Base-by-base conservation (phyloP, 2,888 invertebrate species). In the Lampropteryx suffumata region DNA sequence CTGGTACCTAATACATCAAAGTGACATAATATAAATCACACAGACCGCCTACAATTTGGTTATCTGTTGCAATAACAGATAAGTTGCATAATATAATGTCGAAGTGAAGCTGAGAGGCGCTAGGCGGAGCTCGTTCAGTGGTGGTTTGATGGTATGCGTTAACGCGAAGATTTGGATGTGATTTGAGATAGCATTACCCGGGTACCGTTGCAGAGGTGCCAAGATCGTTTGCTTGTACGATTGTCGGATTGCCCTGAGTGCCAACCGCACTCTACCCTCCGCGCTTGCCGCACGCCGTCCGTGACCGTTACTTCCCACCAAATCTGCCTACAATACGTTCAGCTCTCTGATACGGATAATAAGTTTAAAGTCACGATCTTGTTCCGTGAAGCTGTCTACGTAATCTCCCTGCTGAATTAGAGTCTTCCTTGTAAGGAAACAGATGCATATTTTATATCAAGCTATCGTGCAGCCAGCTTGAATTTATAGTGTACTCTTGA, bases 271-370 rank as follows among this genome's bases (percentile, higher is more conserved):
- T 62, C 63, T 64, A 67, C 65, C 59, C 64, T 59, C 69, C 67
- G 69, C 40, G 39, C 29, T 6, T 43, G 35, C 35, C 12, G 12
- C 36, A 1, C 12, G 26, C 36, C 5, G 26, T 7, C 26, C 26
- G 24, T 13, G 28, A 78, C 84, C 83, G 84, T 84, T 84, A 83
- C 69, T 75, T 80, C 81, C 79, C 87, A 76, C 86, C 85, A 84
- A 89, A 89, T 87, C 88, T 86, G 84, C 84, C 79, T 81, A 82
- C 85, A 84, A 84, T 85, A 78, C 79, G 73, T 75, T 79, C 76
- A 71, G 74, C 78, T 75, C 75, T 81, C 79, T 82, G 82, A 84
- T 84, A 83, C 79, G 83, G 82, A 84, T 85, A 86, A 83, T 84
- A 84, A 84, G 81, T 82, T 78, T 78, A 70, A 64, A 87, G 86